Evolutionary conservation across 2,888 invertebrate genomes (phyloP).

Genomic region (Lamellibrachia satsuma): DNA sequence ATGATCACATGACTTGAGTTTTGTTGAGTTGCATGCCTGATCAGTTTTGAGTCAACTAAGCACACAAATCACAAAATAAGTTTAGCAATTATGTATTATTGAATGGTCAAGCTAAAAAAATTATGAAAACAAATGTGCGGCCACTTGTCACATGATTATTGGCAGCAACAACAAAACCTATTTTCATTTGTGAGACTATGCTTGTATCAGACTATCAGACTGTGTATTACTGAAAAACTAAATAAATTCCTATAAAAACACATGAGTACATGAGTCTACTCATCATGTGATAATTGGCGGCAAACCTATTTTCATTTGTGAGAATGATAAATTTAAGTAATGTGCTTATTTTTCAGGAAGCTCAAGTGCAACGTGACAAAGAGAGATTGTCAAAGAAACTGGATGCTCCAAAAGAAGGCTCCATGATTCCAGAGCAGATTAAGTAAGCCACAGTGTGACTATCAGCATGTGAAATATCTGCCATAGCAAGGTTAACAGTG

Average conservation of each 20-base stretch:
- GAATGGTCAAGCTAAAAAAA: neutral
- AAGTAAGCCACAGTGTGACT: slow-evolving; percentile 46
- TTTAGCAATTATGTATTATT: too few relatives aligned
- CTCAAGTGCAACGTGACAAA: slow-evolving; percentile 82
- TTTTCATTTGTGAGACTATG: neutral
- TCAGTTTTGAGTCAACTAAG: too few relatives aligned
- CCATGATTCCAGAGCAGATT: slow-evolving; percentile 73
- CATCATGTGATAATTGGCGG: neutral
- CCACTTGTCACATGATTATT: neutral
- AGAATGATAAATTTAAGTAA: neutral
- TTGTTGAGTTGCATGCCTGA: too few relatives aligned
- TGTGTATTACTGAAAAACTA: too few relatives aligned
- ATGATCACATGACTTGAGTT: too few relatives aligned
- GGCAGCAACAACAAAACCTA: neutral
- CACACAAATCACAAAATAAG: too few relatives aligned
- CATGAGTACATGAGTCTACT: too few relatives aligned
- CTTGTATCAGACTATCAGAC: too few relatives aligned
- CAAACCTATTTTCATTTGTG: neutral
- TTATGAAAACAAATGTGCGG: neutral
- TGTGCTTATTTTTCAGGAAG: slow-evolving; percentile 42
- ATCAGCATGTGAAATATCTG: too few relatives aligned
- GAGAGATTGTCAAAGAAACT: slow-evolving; percentile 93
- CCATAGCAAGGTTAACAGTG: too few relatives aligned
- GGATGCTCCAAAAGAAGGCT: slow-evolving; percentile 93
- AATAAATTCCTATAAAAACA: too few relatives aligned